phyloP scores from a whole-genome alignment of 2,888 invertebrate species.

The Ctenicera cuprea region DNA sequence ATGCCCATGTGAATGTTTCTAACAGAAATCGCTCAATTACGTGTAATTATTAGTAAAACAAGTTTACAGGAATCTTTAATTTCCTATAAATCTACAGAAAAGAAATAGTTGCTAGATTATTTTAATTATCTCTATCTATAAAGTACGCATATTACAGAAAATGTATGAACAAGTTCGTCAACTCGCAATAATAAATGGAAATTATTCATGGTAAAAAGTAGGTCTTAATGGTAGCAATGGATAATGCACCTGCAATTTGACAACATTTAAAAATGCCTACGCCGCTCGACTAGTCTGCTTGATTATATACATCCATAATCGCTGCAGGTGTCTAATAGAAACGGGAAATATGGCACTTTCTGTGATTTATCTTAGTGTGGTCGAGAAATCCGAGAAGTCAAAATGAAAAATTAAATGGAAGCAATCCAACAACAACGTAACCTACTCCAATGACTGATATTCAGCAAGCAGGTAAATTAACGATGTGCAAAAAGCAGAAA shows the following conservation, averaged over 20 bases:
- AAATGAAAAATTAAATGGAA: conserved; percentile 13
- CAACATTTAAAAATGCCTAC: conserved; percentile 34
- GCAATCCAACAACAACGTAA: neutral
- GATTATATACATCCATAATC: conserved; percentile 55
- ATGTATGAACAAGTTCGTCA: neutral
- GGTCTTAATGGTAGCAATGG: conserved; percentile 40
- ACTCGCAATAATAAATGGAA: conserved; percentile 23
- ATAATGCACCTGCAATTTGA: conserved; percentile 44
- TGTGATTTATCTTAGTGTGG: conserved; percentile 33
- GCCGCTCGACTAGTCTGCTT: conserved; percentile 51
- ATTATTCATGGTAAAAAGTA: conserved; percentile 28
- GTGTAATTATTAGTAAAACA: conserved; percentile 16
- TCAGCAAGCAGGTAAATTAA: neutral
- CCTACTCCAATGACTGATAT: conserved; percentile 43
- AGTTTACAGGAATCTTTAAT: conserved; percentile 21
- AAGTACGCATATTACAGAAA: conserved; percentile 4
- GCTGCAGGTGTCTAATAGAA: conserved; percentile 57
- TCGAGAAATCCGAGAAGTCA: neutral
- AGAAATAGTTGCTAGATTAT: neutral
- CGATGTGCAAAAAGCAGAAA: neutral
- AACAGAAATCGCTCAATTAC: conserved; percentile 21
- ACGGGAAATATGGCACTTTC: conserved; percentile 8
- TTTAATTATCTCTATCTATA: conserved; percentile 10
- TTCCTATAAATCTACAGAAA: neutral
- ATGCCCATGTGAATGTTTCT: conserved; percentile 10